These are phyloP conservation scores for Aleiodes sp. DNA, from an alignment of 1,140 invertebrate species.

Conservation along the genomic window DNA sequence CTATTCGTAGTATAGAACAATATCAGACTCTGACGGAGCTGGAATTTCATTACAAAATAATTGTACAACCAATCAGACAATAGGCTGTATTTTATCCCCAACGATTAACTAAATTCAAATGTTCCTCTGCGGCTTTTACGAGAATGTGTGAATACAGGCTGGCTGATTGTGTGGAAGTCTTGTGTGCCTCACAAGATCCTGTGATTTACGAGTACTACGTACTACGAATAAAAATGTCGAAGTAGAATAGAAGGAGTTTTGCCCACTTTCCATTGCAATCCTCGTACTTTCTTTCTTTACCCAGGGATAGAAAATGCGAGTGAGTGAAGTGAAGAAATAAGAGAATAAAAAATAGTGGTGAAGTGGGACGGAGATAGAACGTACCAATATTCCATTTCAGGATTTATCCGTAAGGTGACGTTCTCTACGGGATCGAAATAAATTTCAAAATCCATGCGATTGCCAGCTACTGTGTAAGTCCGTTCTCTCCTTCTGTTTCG, in stretches of 20 bases:
- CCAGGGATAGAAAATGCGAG: neutral
- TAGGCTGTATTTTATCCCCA: too few relatives aligned
- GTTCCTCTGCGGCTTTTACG: too few relatives aligned
- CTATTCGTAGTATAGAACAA: too few relatives aligned
- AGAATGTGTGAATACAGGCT: too few relatives aligned
- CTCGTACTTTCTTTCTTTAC: too few relatives aligned
- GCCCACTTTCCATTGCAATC: neutral
- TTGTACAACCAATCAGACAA: too few relatives aligned
- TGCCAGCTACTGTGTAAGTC: neutral
- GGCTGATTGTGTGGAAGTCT: too few relatives aligned
- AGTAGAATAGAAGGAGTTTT: constrained; percentile 2
- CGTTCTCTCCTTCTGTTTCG: neutral
- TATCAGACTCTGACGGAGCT: too few relatives aligned
- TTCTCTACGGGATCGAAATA: constrained; percentile 7
- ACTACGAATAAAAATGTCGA: neutral
- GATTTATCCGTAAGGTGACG: constrained; percentile 15
- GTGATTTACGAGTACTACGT: neutral
- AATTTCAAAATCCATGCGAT: neutral
- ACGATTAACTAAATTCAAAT: too few relatives aligned
- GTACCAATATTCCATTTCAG: constrained; percentile 25
- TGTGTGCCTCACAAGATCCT: neutral
- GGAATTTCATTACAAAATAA: too few relatives aligned
- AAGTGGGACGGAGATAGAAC: constrained; percentile 12
- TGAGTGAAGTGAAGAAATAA: neutral
- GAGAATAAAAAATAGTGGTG: neutral